A percentile compares a stretch with the other conserved stretches of the same genome.
Conservation (phyloP, 2,888 invertebrate species). For the Scaptodrosophila latifasciaeformis region DNA sequence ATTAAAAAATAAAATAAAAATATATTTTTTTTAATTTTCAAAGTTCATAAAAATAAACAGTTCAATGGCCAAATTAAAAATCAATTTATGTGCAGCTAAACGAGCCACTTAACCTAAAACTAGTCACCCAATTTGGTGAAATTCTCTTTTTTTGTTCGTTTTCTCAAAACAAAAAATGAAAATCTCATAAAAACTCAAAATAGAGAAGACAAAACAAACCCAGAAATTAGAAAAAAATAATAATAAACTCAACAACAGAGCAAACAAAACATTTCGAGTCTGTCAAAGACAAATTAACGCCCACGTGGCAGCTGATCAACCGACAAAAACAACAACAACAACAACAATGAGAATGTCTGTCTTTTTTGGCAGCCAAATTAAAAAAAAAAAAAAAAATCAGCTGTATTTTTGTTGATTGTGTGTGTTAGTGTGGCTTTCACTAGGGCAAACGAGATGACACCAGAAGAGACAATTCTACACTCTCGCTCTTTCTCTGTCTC, state of each 20-base stretch:
- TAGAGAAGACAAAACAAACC: slow-evolving; percentile 5
- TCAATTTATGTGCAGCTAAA: slow-evolving; percentile 6
- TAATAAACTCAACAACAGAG: slow-evolving; percentile 6
- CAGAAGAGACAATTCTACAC: not conserved
- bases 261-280: slow-evolving; percentile 26
- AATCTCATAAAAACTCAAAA: not conserved
- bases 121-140: slow-evolving; percentile 7
- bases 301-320: slow-evolving; percentile 40
- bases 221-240: slow-evolving; percentile 19
- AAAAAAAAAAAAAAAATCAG: no score
- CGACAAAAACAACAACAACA: no score
- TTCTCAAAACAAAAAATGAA: no score
- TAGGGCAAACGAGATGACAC: no score
- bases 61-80: slow-evolving; percentile 29
- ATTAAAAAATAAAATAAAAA: no score
- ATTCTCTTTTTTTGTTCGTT: no score
- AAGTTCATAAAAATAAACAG: not conserved
- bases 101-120: slow-evolving; percentile 31
- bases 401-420: slow-evolving; percentile 1
- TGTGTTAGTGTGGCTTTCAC: slow-evolving; percentile 12
- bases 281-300: slow-evolving; percentile 44
- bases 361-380: no score
- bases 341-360: no score
- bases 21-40: no score
- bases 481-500: not conserved